phyloP scores from a whole-genome alignment of 1,140 invertebrate species.

The Rhynchophorus ferrugineus region DNA sequence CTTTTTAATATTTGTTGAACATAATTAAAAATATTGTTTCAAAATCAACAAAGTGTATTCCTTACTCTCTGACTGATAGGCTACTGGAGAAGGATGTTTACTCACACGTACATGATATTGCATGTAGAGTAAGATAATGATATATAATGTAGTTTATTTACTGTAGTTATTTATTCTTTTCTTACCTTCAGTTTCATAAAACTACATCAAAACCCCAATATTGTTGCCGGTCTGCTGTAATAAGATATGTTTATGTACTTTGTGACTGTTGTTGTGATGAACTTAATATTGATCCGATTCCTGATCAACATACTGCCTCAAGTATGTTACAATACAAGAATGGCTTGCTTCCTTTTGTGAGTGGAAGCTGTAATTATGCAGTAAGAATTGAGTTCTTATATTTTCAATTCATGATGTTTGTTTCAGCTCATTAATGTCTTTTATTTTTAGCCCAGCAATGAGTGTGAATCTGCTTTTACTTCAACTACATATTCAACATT shows the following conservation, averaged over 20 bases:
- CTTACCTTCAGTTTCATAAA: conserved; percentile 45
- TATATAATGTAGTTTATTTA: not conserved
- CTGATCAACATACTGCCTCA: not conserved
- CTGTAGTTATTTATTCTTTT: not conserved
- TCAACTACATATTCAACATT: no score
- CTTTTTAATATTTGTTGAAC: not conserved
- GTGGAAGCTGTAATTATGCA: not conserved
- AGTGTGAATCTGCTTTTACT: no score
- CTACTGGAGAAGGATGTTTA: conserved; percentile 48
- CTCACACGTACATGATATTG: conserved; percentile 40
- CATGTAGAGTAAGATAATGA: conserved; percentile 42
- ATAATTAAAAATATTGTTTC: conserved; percentile 20
- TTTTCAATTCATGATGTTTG: no score
- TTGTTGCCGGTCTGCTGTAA: conserved; percentile 47
- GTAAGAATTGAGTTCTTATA: not conserved
- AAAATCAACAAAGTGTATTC: conserved; percentile 40
- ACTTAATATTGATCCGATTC: conserved; percentile 40
- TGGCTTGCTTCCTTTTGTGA: not conserved
- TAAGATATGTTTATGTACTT: conserved; percentile 49
- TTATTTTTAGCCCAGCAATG: no score
- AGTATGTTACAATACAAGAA: not conserved
- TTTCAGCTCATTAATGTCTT: no score
- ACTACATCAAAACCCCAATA: conserved; percentile 36
- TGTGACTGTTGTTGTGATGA: conserved; percentile 47
- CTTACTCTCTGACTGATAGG: conserved; percentile 38